A percentile compares a stretch with the other conserved stretches of the same genome.
Conservation (phyloP, 2,113 vertebrate genomes). For the Melanerpes formicivorus region DNA sequence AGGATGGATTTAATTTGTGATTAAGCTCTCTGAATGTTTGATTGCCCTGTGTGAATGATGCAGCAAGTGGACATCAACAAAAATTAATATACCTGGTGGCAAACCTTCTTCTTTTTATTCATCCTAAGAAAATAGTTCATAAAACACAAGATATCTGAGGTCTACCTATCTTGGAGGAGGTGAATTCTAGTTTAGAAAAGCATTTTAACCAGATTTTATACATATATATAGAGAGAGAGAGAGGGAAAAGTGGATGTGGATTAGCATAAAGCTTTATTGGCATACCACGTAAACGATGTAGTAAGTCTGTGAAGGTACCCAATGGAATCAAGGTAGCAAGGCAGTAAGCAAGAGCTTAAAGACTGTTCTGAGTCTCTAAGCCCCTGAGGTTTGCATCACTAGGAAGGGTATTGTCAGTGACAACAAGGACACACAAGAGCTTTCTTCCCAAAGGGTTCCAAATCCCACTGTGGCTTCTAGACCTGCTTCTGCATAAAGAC, state of each 20-base stretch:
- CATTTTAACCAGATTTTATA: not conserved
- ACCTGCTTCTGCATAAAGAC: not conserved
- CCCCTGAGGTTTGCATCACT: not conserved
- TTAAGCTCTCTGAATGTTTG: not conserved
- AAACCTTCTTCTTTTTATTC: not conserved
- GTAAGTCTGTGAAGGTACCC: not conserved
- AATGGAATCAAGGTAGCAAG: not conserved
- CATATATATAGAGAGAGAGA: not conserved
- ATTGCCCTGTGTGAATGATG: not conserved
- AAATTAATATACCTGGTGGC: not conserved
- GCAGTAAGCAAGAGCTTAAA: not conserved
- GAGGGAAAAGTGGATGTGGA: not conserved
- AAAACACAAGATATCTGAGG: not conserved
- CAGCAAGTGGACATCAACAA: not conserved
- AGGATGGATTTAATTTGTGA: not conserved
- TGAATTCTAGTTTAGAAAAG: not conserved
- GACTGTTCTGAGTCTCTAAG: not conserved
- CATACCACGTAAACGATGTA: not conserved
- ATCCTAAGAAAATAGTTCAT: not conserved
- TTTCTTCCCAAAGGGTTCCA: not conserved
- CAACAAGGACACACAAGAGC: fast-evolving
- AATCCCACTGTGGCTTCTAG: not conserved
- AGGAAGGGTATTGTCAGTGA: not conserved
- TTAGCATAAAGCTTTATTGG: not conserved
- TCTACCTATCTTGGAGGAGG: not conserved